phyloP scores from a whole-genome alignment of 2,888 invertebrate genomes.

The Plebejus anna region DNA sequence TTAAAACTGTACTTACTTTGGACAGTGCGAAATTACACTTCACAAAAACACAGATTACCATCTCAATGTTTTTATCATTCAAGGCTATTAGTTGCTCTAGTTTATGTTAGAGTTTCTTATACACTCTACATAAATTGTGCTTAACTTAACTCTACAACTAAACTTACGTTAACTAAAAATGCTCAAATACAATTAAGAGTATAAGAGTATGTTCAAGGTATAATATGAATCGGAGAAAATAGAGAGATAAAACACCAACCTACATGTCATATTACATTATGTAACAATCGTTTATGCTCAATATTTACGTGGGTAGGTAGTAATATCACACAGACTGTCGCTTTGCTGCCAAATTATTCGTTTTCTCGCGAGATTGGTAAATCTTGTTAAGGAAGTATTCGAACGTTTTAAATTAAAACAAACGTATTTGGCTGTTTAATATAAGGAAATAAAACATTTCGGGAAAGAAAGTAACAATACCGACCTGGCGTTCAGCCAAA shows the following conservation, averaged over 20 bases:
- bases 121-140: too few relatives aligned
- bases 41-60: slow-evolving; percentile 2
- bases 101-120: not conserved
- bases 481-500: slow-evolving; percentile 77
- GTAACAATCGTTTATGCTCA: slow-evolving; percentile 14
- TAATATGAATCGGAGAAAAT: not conserved
- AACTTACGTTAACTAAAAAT: too few relatives aligned
- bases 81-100: not conserved
- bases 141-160: too few relatives aligned
- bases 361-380: slow-evolving; percentile 20
- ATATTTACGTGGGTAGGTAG: slow-evolving; percentile 27
- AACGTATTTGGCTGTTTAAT: slow-evolving; percentile 68
- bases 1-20: slow-evolving; percentile 23
- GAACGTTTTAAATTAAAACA: slow-evolving; percentile 57
- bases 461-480: slow-evolving; percentile 70
- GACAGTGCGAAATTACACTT: slow-evolving; percentile 10
- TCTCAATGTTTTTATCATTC: slow-evolving; percentile 7
- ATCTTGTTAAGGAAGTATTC: slow-evolving; percentile 28
- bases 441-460: slow-evolving; percentile 72
- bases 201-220: too few relatives aligned
- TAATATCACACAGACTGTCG: slow-evolving; percentile 34
- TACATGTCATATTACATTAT: not conserved
- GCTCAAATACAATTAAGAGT: too few relatives aligned
- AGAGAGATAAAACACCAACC: not conserved
- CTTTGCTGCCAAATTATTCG: slow-evolving; percentile 33